Evolutionary conservation across 2,113 vertebrate genomes (phyloP).

Genomic region (Ia io): DNA sequence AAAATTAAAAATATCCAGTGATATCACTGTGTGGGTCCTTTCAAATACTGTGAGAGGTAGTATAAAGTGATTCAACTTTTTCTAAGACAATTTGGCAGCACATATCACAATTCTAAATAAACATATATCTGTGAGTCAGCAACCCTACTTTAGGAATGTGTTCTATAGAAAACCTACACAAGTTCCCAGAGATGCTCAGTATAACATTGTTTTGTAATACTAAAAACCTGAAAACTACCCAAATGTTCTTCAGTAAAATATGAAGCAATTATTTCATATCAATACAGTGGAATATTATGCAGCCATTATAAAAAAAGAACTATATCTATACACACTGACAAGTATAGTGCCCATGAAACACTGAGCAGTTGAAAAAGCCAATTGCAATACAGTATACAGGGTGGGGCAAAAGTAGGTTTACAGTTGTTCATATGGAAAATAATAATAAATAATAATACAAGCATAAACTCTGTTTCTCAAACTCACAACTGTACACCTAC

Average conservation of each 20-base stretch:
- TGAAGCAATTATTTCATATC: neutral
- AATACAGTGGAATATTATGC: neutral
- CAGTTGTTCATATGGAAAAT: too few species aligned
- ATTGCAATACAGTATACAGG: neutral
- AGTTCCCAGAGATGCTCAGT: neutral
- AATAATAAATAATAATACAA: too few species aligned
- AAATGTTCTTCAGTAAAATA: neutral
- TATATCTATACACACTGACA: neutral
- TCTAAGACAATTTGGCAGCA: neutral
- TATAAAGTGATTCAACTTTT: neutral
- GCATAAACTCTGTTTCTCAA: too few species aligned
- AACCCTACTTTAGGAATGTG: neutral
- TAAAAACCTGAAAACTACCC: neutral
- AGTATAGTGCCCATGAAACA: neutral
- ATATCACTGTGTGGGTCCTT: neutral
- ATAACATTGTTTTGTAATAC: neutral
- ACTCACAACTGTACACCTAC: neutral
- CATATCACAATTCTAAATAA: neutral
- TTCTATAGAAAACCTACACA: neutral
- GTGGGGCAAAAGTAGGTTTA: neutral
- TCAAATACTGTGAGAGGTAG: neutral
- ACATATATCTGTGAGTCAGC: neutral
- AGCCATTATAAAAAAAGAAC: neutral
- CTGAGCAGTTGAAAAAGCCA: neutral
- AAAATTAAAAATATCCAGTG: neutral